Evolutionary conservation across 2,113 vertebrate species (phyloP).

Genomic region (Hypanus sabinus): DNA sequence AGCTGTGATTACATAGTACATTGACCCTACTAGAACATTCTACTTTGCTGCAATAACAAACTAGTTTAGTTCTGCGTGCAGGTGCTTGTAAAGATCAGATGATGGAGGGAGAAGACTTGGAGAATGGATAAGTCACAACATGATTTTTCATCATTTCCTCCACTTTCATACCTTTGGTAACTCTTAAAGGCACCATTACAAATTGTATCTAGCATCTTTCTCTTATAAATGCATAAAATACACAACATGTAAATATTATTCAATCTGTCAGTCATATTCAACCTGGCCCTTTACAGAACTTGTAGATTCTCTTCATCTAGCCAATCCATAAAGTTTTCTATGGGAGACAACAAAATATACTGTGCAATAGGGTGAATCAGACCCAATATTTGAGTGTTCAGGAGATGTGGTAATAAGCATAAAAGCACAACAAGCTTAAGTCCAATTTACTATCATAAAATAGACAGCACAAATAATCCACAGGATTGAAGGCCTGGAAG

Average conservation of each 20-base stretch:
- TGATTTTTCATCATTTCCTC: background rate
- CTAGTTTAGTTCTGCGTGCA: background rate
- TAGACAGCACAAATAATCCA: too few species aligned
- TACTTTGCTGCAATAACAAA: background rate
- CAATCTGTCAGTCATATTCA: background rate
- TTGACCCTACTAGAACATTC: background rate
- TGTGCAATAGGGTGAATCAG: too few species aligned
- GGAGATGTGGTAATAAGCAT: too few species aligned
- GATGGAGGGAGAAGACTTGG: background rate
- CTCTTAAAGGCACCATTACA: background rate
- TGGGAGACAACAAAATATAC: background rate
- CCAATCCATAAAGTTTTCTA: background rate
- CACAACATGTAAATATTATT: background rate
- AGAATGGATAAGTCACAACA: background rate
- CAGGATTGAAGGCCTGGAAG: too few species aligned
- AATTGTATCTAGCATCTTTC: background rate
- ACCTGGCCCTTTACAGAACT: background rate
- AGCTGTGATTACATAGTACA: background rate
- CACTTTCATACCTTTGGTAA: background rate
- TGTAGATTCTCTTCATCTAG: background rate
- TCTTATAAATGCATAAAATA: background rate
- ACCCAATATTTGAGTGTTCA: too few species aligned
- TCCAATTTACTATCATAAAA: too few species aligned
- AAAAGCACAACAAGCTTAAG: too few species aligned
- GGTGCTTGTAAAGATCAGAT: background rate